Percentiles rank a stretch among this genome's conserved stretches.
Conservation (phyloP, 2,797 vertebrate species). For the Pipistrellus kuhlii region DNA sequence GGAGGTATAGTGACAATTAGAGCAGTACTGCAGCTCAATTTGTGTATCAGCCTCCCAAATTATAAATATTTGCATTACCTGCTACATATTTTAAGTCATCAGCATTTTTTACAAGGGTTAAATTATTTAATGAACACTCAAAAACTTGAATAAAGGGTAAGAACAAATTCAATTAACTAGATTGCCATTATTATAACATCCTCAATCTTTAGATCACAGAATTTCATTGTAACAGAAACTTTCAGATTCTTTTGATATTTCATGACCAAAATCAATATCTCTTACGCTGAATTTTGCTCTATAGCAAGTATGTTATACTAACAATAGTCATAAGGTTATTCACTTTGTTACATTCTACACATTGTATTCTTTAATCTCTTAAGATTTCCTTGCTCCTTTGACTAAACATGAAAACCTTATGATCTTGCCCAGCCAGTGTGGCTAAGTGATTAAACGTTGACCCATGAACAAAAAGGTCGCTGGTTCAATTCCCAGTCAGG, state of each 20-base stretch:
- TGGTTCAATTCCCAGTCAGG: too few species aligned
- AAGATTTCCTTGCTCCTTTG: neutral
- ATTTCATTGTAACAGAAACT: conserved; percentile 14
- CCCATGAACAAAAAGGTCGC: too few species aligned
- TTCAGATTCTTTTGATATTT: conserved; percentile 45
- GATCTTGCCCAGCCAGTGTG: neutral
- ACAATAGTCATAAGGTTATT: neutral
- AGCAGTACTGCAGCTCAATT: conserved; percentile 88
- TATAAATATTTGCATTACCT: neutral
- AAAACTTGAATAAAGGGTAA: conserved; percentile 31
- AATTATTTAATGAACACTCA: conserved; percentile 29
- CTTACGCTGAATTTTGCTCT: neutral
- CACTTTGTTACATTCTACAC: neutral
- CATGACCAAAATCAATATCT: conserved; percentile 41
- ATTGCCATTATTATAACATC: conserved; percentile 17
- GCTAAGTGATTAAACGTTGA: too few species aligned
- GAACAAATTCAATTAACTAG: conserved; percentile 44
- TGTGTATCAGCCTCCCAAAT: conserved; percentile 95
- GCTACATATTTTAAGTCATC: neutral
- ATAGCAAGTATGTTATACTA: neutral
- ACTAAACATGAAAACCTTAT: conserved; percentile 17
- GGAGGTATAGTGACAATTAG: conserved; percentile 93
- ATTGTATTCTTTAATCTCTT: conserved; percentile 7
- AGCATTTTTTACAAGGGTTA: conserved; percentile 20
- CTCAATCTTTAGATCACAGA: conserved; percentile 27